Evolutionary conservation across 2,113 vertebrate species (phyloP).

Genomic region (Dolichotis patagonum): DNA sequence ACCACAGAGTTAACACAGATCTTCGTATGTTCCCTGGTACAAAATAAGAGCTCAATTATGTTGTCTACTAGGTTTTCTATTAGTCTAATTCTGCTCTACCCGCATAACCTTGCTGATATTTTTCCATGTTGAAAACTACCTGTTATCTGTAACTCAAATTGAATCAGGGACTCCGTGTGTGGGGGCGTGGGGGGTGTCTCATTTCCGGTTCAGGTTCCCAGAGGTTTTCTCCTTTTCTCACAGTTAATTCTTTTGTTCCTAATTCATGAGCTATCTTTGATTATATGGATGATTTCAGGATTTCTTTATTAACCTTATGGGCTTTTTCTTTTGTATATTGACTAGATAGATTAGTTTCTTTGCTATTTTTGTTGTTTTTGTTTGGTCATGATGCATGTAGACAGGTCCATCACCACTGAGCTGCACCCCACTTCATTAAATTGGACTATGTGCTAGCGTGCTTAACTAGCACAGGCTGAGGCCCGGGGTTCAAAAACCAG

Average conservation of each 20-base stretch:
- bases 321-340: neutral
- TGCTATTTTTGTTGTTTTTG: neutral
- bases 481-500: neutral
- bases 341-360: constrained; percentile 1
- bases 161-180: neutral
- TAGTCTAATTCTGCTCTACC: neutral
- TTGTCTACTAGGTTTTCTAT: no score
- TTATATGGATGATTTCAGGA: neutral
- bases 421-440: neutral
- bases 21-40: neutral
- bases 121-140: neutral
- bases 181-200: no score
- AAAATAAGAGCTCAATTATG: neutral
- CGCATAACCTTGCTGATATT: neutral
- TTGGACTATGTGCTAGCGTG: neutral
- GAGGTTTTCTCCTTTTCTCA: neutral
- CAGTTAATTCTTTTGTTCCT: neutral
- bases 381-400: no score
- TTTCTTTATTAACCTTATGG: neutral
- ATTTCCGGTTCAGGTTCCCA: neutral
- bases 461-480: neutral
- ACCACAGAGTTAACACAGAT: neutral
- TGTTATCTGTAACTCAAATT: neutral
- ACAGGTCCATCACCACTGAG: neutral
- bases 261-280: neutral